A percentile compares a stretch with the other conserved stretches of the same genome.
These are phyloP conservation scores for Lampropteryx suffumata DNA, from an alignment of 2,888 invertebrate species.

Conservation along the genomic window DNA sequence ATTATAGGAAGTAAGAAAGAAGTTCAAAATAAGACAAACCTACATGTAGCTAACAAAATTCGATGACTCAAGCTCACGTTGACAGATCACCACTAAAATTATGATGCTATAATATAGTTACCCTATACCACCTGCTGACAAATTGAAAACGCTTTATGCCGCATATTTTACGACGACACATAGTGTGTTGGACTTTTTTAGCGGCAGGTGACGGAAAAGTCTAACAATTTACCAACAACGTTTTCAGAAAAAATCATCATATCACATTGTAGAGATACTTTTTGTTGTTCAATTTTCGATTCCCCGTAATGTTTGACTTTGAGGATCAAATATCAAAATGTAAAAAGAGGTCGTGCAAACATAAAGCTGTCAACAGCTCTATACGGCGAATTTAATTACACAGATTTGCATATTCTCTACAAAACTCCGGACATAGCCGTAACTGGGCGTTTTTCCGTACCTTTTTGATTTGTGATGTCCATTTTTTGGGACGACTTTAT, in stretches of 20 bases:
- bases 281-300: constrained; percentile 7
- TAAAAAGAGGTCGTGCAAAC: constrained; percentile 30
- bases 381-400: constrained; percentile 67
- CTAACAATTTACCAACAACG: constrained; percentile 37
- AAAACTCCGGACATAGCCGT: constrained; percentile 46
- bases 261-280: too few species aligned
- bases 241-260: constrained; percentile 9
- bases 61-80: constrained; percentile 1
- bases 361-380: constrained; percentile 57
- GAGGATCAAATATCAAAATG: constrained; percentile 10
- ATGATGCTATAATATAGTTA: constrained; percentile 19
- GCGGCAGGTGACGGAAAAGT: constrained; percentile 40
- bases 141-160: constrained; percentile 70
- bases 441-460: constrained; percentile 50
- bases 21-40: too few species aligned
- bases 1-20: too few species aligned
- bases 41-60: neutral
- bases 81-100: constrained; percentile 23
- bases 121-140: constrained; percentile 47
- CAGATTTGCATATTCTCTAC: constrained; percentile 67
- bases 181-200: constrained; percentile 31
- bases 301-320: constrained; percentile 6
- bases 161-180: constrained; percentile 60
- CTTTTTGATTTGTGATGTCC: constrained; percentile 55
- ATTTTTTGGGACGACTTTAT: constrained; percentile 29